Evolutionary conservation across 2,888 invertebrate species (phyloP).

Genomic region (Macropis europaea): DNA sequence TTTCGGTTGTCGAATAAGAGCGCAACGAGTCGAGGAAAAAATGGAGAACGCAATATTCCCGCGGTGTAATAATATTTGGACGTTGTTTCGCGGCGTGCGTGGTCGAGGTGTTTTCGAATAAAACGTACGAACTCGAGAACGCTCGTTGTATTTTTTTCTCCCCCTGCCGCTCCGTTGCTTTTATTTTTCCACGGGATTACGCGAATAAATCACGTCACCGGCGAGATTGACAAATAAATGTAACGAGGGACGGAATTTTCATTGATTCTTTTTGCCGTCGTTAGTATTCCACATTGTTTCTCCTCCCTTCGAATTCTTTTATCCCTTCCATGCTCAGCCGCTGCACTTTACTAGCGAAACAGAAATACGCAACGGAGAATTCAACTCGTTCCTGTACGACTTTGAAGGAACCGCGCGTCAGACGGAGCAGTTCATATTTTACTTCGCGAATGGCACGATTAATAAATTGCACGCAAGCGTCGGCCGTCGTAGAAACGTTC

Average conservation of each 20-base stretch:
- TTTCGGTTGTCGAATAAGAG: conserved; percentile 10
- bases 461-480: no score
- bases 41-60: conserved; percentile 26
- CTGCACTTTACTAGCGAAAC: no score
- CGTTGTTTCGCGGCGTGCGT: conserved; percentile 17
- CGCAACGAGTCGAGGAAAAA: conserved; percentile 1
- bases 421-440: no score
- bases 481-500: no score
- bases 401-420: no score
- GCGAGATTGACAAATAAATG: conserved; percentile 33
- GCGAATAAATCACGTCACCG: conserved; percentile 21
- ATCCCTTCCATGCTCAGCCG: no score
- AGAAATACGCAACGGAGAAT: no score
- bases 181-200: conserved; percentile 34
- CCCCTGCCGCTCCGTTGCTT: conserved; percentile 9
- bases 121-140: conserved; percentile 31
- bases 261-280: not conserved
- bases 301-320: no score
- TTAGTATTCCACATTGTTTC: not conserved
- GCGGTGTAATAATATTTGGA: conserved; percentile 40
- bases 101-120: conserved; percentile 40
- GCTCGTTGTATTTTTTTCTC: conserved; percentile 12
- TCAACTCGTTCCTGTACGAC: no score
- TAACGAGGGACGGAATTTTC: conserved; percentile 6
- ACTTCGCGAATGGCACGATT: no score